Conservation (phyloP, 2,888 invertebrate species). For the Apamea sordens region DNA sequence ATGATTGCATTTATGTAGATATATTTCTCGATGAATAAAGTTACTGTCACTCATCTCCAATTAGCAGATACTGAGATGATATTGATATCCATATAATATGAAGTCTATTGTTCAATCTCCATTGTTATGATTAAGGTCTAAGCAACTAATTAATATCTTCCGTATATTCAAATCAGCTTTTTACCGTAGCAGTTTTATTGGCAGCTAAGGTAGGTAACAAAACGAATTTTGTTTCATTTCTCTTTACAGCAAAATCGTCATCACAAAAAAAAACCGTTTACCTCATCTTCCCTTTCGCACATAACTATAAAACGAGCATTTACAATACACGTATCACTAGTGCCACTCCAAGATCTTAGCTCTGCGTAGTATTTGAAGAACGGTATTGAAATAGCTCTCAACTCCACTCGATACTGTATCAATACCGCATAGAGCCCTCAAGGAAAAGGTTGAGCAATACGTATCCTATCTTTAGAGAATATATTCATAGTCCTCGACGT, state of each 20-base stretch:
- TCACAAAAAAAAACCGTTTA: no score
- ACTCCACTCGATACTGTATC: constrained; percentile 55
- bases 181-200: background rate
- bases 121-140: background rate
- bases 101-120: background rate
- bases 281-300: background rate
- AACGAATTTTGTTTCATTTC: background rate
- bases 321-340: constrained; percentile 27
- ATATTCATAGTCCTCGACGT: constrained; percentile 3
- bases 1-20: background rate
- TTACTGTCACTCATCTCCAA: background rate
- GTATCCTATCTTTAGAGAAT: constrained; percentile 14
- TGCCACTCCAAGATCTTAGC: constrained; percentile 38
- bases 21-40: background rate
- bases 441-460: constrained; percentile 57
- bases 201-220: background rate
- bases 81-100: background rate
- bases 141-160: background rate
- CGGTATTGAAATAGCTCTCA: constrained; percentile 60
- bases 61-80: background rate
- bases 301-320: constrained; percentile 17
- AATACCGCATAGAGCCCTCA: constrained; percentile 56
- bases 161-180: background rate
- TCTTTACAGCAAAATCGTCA: no score
- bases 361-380: constrained; percentile 51